A percentile compares a stretch with the other conserved stretches of the same genome.
These are phyloP conservation scores for Ormia ochracea DNA, from an alignment of 2,888 invertebrate species.

Conservation along the genomic window DNA sequence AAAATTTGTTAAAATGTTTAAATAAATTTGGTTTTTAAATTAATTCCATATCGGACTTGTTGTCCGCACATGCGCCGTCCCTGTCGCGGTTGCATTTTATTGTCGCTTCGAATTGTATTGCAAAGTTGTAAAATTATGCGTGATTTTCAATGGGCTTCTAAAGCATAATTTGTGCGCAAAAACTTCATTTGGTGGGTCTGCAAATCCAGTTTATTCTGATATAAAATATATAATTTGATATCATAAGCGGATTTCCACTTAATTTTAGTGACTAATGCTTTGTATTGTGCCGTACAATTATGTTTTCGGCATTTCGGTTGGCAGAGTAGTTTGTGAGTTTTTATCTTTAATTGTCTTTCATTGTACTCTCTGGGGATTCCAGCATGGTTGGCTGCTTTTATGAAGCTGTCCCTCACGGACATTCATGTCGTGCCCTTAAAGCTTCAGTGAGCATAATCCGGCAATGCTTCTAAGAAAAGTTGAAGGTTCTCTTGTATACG, in stretches of 20 bases:
- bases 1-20: constrained; percentile 14
- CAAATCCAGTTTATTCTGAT: constrained; percentile 27
- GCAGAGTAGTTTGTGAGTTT: not conserved
- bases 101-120: not conserved
- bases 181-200: constrained; percentile 4
- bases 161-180: constrained; percentile 19
- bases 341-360: too few species aligned
- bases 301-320: not conserved
- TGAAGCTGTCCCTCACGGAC: too few species aligned
- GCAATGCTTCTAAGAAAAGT: too few species aligned
- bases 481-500: too few species aligned
- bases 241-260: constrained; percentile 53
- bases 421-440: too few species aligned
- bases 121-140: constrained; percentile 48
- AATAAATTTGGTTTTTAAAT: constrained; percentile 20
- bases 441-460: too few species aligned
- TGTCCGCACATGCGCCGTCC: not conserved
- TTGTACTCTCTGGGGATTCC: too few species aligned
- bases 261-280: constrained; percentile 39
- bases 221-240: constrained; percentile 21
- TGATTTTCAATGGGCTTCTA: constrained; percentile 41
- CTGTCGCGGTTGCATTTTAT: not conserved
- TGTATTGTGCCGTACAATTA: constrained; percentile 1
- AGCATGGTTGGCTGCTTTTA: too few species aligned
- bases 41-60: constrained; percentile 9